phyloP scores from a whole-genome alignment of 2,888 invertebrate species.

The Drosophila quasianomalipes region DNA sequence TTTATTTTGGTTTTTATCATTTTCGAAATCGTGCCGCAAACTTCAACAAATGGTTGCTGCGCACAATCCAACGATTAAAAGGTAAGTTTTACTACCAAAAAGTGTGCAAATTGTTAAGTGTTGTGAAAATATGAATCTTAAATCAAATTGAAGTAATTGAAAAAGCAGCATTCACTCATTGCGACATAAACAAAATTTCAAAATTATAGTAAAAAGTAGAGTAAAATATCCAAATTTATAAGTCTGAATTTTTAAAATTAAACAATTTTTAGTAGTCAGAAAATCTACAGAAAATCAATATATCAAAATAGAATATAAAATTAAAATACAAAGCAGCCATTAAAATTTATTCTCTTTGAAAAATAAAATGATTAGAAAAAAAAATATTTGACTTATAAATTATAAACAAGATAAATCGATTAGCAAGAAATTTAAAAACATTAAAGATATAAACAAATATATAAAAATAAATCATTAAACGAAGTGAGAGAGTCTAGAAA shows the following conservation, averaged over 20 bases:
- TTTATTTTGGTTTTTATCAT: slow-evolving; percentile 34
- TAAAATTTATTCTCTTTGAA: not conserved
- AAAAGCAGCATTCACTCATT: not conserved
- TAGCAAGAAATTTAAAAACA: not conserved
- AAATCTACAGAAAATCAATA: not conserved
- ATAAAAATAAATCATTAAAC: too few relatives aligned
- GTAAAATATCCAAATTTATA: not conserved
- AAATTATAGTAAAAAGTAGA: not conserved
- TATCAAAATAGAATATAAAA: not conserved
- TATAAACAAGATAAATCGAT: not conserved
- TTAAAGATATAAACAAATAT: not conserved
- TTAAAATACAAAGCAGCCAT: not conserved
- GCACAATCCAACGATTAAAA: slow-evolving; percentile 25
- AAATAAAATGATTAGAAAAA: not conserved
- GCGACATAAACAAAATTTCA: not conserved
- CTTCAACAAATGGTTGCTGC: slow-evolving; percentile 39
- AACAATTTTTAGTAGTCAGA: not conserved
- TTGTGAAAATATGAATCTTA: not conserved
- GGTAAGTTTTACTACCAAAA: slow-evolving; percentile 42
- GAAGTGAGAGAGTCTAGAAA: not conserved
- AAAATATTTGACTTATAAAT: not conserved
- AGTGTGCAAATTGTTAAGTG: not conserved
- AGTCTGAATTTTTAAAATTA: not conserved
- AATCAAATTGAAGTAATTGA: not conserved
- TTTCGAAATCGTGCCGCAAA: slow-evolving; percentile 27